phyloP scores from a whole-genome alignment of 2,113 vertebrate genomes.

The Hemiprocne comata region DNA sequence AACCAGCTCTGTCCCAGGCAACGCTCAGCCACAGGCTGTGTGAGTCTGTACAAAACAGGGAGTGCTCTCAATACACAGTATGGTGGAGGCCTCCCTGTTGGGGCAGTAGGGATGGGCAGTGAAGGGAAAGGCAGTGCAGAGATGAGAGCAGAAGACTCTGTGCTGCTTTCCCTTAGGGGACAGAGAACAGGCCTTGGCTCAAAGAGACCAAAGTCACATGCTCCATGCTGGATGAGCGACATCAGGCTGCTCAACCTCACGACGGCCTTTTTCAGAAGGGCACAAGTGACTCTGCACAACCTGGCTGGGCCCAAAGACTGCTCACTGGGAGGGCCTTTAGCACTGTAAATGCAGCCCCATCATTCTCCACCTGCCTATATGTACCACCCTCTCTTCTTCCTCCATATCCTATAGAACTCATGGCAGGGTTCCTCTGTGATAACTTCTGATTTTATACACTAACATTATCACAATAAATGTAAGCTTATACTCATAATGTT shows the following conservation, averaged over 20 bases:
- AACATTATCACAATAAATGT: not conserved
- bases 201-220: not conserved
- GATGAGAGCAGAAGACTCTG: not conserved
- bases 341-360: not conserved
- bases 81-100: not conserved
- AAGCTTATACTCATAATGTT: not conserved
- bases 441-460: not conserved
- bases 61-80: not conserved
- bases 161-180: not conserved
- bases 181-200: not conserved
- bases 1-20: not conserved
- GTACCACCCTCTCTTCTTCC: not conserved
- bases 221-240: accelerated
- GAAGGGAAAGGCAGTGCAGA: not conserved
- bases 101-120: not conserved
- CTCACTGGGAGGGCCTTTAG: not conserved
- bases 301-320: not conserved
- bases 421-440: not conserved
- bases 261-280: not conserved
- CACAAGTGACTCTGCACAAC: not conserved
- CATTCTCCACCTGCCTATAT: too few relatives aligned
- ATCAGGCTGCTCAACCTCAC: not conserved
- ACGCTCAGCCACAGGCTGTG: not conserved
- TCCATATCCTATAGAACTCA: not conserved
- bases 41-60: not conserved